These are phyloP conservation scores for Carabus problematicus DNA, from an alignment of 2,888 invertebrate species.

Conservation along the genomic window DNA sequence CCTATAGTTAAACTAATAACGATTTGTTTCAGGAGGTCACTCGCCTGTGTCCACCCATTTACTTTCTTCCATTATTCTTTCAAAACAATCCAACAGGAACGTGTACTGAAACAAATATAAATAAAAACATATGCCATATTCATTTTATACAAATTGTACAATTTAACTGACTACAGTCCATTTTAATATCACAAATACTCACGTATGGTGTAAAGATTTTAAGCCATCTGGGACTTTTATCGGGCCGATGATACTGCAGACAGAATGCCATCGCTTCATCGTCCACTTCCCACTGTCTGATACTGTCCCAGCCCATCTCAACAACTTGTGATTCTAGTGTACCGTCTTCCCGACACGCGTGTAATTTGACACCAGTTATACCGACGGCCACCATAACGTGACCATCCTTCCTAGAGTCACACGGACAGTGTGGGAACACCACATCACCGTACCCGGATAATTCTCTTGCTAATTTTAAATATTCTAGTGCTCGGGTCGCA, in stretches of 20 bases:
- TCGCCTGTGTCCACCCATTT: conserved; percentile 86
- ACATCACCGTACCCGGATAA: conserved; percentile 93
- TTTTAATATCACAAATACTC: conserved; percentile 65
- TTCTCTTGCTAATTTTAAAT: conserved; percentile 82
- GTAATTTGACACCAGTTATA: conserved; percentile 73
- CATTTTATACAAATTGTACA: no score
- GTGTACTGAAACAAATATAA: conserved; percentile 73
- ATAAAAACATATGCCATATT: conserved; percentile 4
- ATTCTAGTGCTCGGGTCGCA: conserved; percentile 84
- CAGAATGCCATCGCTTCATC: conserved; percentile 92
- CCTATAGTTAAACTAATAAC: conserved; percentile 25
- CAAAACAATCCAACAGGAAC: conserved; percentile 93
- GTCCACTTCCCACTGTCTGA: conserved; percentile 87
- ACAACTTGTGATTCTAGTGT: conserved; percentile 77
- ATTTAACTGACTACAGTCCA: conserved; percentile 4
- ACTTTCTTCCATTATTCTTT: conserved; percentile 91
- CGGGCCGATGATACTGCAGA: conserved; percentile 83
- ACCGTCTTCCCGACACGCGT: conserved; percentile 85
- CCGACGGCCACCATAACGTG: conserved; percentile 71
- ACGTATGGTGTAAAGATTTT: conserved; percentile 90
- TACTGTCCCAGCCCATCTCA: conserved; percentile 82
- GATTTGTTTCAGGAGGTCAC: conserved; percentile 60
- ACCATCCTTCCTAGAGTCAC: conserved; percentile 89
- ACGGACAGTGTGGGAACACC: conserved; percentile 92
- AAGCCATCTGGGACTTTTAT: conserved; percentile 82